Evolutionary conservation across 1,140 invertebrate genomes (phyloP), one percentile per base, ranked within the genome.

Genomic region (Saccostrea cuccullata): DNA sequence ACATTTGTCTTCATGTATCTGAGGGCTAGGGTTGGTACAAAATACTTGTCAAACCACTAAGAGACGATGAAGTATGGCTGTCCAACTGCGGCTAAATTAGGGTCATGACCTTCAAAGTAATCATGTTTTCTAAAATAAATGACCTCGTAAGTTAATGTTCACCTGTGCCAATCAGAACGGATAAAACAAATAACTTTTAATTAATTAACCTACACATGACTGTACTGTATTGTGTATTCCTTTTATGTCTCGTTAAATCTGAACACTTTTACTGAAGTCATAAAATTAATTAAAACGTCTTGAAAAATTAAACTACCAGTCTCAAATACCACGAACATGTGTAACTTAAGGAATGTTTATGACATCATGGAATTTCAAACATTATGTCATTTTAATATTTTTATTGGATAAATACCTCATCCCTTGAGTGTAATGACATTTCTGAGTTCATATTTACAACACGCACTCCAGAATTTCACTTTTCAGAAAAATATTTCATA

Each of bases 1-100:
- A 30, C 70, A 77, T 77, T 77, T 30, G 70, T 77, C 26, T 77
- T 77, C 30, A 77, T 77, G 26, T 77, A 77, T 77, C 70, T 77
- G 15, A 77, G 13, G 70, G 70, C 70, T 36, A 77, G 30, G 70
- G 70, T 15, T 77, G 70, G 70, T 30, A 15, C 70, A 26, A 13
- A 77, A 77, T 30, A 30, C 12, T 30, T 77, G 70, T 77, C 70
- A 77, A 77, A 77, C 26, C 70, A 77, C 13, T 1, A n/a, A 26
- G 23, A 26, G 26, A 30, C 6, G 70, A 9, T 73, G 70, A 73
- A 73, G 26, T 30, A 73, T 30, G 70, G 9, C 26, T 26, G 70
- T 77, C 70, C 70, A 15, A 77, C 0, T 77, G 26, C 11, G 70
- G 30, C 70, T 36, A 77, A 77, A 77, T 77, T 77, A 30, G 70